A percentile compares a stretch with the other conserved stretches of the same genome.
These are phyloP conservation scores for Pyrochroa serraticornis DNA, from an alignment of 2,888 invertebrate genomes.

Conservation along the genomic window DNA sequence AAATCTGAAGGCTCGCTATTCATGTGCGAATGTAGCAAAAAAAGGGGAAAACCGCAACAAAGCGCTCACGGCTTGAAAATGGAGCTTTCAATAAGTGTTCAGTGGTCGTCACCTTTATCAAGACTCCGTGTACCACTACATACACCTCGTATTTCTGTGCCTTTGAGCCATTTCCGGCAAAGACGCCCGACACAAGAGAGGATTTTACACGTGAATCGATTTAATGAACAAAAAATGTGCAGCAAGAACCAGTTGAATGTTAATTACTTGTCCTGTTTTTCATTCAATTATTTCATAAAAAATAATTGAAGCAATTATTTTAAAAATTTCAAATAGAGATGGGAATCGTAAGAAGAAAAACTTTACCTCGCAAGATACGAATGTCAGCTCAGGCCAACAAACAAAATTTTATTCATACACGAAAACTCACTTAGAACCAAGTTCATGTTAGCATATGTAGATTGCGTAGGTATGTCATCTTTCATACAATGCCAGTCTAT, in stretches of 20 bases:
- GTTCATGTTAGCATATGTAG: constrained; percentile 23
- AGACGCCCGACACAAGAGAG: constrained; percentile 15
- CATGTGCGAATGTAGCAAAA: background rate
- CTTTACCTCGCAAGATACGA: background rate
- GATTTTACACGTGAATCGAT: constrained; percentile 9
- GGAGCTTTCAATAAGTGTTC: constrained; percentile 26
- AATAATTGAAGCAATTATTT: background rate
- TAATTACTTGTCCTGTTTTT: constrained; percentile 1
- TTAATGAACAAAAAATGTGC: constrained; percentile 13
- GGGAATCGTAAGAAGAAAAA: background rate
- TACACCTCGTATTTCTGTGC: constrained; percentile 18
- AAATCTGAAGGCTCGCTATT: too few species aligned
- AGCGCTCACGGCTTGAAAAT: constrained; percentile 17
- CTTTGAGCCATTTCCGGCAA: constrained; percentile 25
- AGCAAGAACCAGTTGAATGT: background rate
- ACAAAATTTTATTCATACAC: constrained; percentile 25
- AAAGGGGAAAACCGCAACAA: constrained; percentile 10
- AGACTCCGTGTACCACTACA: constrained; percentile 18
- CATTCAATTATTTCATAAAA: background rate
- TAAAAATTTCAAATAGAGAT: background rate
- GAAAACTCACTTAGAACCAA: constrained; percentile 27
- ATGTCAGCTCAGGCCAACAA: constrained; percentile 5
- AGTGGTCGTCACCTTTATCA: constrained; percentile 28
- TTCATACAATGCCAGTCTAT: constrained; percentile 21
- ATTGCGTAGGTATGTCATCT: constrained; percentile 24